Conservation (phyloP, 2,888 invertebrate genomes). For the Lasioglossum lativentre region DNA sequence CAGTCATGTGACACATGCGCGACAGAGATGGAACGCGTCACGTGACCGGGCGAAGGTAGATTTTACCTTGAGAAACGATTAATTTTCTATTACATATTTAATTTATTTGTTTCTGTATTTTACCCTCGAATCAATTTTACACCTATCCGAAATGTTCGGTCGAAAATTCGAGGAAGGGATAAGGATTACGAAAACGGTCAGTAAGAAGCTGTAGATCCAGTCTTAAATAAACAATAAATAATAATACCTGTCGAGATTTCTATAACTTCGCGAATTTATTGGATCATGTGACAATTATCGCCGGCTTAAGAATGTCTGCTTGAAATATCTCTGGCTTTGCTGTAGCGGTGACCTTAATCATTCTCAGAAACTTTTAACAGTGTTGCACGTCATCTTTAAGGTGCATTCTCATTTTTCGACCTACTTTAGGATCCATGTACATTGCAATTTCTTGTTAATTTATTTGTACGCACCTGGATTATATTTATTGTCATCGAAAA, state of each 20-base stretch:
- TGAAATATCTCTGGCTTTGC: neutral
- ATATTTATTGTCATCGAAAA: neutral
- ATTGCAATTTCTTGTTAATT: neutral
- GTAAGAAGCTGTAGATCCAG: neutral
- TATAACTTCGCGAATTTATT: neutral
- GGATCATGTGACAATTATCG: neutral
- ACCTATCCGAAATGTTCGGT: too few relatives aligned
- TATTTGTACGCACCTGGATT: neutral
- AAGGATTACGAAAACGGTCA: neutral
- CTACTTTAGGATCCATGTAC: neutral
- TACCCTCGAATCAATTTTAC: too few relatives aligned
- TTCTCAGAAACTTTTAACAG: neutral
- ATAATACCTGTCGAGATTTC: neutral
- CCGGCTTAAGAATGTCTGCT: neutral
- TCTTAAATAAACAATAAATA: neutral
- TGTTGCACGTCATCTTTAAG: neutral
- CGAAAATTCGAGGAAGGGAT: neutral
- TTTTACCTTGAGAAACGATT: too few relatives aligned
- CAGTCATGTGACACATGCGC: too few relatives aligned
- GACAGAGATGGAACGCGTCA: too few relatives aligned
- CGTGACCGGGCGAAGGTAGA: too few relatives aligned
- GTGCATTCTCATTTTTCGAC: neutral
- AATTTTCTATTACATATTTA: too few relatives aligned
- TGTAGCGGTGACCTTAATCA: neutral
- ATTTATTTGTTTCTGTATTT: too few relatives aligned